Evolutionary conservation across 2,888 invertebrate species (phyloP).

Genomic region (Leistus spinibarbis): DNA sequence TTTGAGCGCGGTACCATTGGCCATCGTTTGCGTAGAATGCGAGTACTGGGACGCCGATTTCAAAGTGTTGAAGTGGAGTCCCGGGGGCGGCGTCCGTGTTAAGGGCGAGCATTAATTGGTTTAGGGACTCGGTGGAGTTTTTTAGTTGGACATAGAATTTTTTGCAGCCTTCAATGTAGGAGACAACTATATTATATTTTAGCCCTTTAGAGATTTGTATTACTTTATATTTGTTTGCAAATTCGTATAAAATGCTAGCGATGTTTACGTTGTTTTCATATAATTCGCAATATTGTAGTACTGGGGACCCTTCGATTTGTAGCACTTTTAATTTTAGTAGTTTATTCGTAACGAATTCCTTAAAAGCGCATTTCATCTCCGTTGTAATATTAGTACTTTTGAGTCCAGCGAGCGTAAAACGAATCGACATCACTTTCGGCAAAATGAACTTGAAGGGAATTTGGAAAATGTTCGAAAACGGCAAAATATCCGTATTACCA

Average conservation of each 20-base stretch:
- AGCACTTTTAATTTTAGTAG: slow-evolving; percentile 70
- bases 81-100: slow-evolving; percentile 60
- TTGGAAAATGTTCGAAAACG: slow-evolving; percentile 73
- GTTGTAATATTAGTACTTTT: slow-evolving; percentile 60
- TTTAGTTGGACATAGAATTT: slow-evolving; percentile 78
- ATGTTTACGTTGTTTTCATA: slow-evolving; percentile 59
- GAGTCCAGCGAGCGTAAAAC: slow-evolving; percentile 74
- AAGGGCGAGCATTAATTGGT: slow-evolving; percentile 71
- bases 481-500: slow-evolving; percentile 76
- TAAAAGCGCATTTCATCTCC: slow-evolving; percentile 75
- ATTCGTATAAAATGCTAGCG: slow-evolving; percentile 44
- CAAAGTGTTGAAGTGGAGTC: slow-evolving; percentile 47
- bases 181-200: slow-evolving; percentile 63
- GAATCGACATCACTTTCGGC: slow-evolving; percentile 75
- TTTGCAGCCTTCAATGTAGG: slow-evolving; percentile 71
- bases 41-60: slow-evolving; percentile 72
- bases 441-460: slow-evolving; percentile 75
- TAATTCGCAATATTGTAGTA: slow-evolving; percentile 77
- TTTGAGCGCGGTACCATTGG: slow-evolving; percentile 90
- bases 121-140: slow-evolving; percentile 64
- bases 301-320: slow-evolving; percentile 70
- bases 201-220: slow-evolving; percentile 51
- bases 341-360: slow-evolving; percentile 68
- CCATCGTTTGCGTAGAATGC: slow-evolving; percentile 81
- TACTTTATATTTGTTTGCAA: slow-evolving; percentile 43